Evolutionary conservation across 2,113 vertebrate species (phyloP).

Genomic region (Toxotes chatareus): DNA sequence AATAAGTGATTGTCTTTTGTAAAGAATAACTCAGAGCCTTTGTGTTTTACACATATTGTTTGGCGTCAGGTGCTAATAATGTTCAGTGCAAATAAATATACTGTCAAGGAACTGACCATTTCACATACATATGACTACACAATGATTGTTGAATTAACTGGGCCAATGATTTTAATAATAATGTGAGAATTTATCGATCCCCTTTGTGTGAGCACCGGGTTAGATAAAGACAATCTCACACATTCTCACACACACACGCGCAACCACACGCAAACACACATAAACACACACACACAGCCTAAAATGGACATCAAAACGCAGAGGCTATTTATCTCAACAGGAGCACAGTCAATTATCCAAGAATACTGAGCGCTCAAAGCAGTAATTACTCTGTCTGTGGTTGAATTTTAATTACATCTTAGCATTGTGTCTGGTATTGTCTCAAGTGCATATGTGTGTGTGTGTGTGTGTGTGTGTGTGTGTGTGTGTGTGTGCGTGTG

Average conservation of each 20-base stretch:
- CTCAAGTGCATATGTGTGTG: slow-evolving; percentile 6
- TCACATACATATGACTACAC: not conserved
- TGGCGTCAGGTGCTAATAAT: not conserved
- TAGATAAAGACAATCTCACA: not conserved
- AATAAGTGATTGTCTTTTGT: not conserved
- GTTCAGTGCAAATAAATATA: not conserved
- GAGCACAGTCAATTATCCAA: slow-evolving; percentile 34
- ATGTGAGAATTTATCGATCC: not conserved
- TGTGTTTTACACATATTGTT: not conserved
- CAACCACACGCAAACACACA: slow-evolving; percentile 4
- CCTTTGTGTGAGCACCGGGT: not conserved
- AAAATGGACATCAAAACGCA: slow-evolving; percentile 29
- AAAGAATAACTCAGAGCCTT: not conserved
- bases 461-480: slow-evolving; percentile 14
- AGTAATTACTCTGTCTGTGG: slow-evolving; percentile 66
- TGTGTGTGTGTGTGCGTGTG: slow-evolving; percentile 12
- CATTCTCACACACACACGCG: not conserved
- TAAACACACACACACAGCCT: not conserved
- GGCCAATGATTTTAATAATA: not conserved
- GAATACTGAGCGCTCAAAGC: slow-evolving; percentile 40
- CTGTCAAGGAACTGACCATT: not conserved
- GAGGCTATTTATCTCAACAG: slow-evolving; percentile 30
- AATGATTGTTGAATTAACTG: not conserved
- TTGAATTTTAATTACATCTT: slow-evolving; percentile 70
- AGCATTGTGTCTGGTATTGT: slow-evolving; percentile 43